A percentile compares a stretch with the other conserved stretches of the same genome.
Evolutionary conservation across 2,888 invertebrate species (phyloP).

Genomic region (Metallyticus violacea): DNA sequence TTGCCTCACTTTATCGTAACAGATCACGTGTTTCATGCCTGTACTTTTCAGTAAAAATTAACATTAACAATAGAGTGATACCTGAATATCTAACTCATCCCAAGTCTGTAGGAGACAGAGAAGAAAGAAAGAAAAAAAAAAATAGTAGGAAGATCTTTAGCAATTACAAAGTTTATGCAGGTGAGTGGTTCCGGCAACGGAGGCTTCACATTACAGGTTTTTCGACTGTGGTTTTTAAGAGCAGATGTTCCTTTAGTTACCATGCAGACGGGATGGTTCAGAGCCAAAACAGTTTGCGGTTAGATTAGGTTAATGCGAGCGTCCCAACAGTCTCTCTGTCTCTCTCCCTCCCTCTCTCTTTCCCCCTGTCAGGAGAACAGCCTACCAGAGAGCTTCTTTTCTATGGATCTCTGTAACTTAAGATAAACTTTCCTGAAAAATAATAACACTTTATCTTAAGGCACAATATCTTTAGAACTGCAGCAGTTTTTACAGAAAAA

Average conservation of each 20-base stretch:
- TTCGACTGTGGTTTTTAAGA: conserved; percentile 1
- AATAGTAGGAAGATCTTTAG: neutral
- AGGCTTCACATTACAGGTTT: neutral
- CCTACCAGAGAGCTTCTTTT: neutral
- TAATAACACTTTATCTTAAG: conserved; percentile 21
- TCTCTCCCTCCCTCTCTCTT: neutral
- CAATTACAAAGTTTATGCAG: conserved; percentile 6
- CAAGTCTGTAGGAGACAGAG: neutral
- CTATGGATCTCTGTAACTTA: conserved; percentile 1
- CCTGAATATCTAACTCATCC: neutral
- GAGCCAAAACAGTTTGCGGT: conserved; percentile 6
- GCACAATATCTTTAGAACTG: neutral
- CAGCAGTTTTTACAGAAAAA: neutral
- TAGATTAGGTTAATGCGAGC: conserved; percentile 6
- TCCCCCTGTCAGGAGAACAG: neutral
- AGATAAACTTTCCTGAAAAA: conserved; percentile 5
- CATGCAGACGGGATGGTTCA: neutral
- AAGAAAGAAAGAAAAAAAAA: neutral
- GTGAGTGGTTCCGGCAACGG: neutral
- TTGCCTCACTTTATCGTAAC: too few species aligned
- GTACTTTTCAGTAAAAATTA: too few species aligned
- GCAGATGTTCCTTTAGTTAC: neutral
- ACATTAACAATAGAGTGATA: neutral
- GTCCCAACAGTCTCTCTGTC: neutral
- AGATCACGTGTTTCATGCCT: too few species aligned